Evolutionary conservation across 2,797 vertebrate species (phyloP).

Genomic region (Acipenser transmontanus): DNA sequence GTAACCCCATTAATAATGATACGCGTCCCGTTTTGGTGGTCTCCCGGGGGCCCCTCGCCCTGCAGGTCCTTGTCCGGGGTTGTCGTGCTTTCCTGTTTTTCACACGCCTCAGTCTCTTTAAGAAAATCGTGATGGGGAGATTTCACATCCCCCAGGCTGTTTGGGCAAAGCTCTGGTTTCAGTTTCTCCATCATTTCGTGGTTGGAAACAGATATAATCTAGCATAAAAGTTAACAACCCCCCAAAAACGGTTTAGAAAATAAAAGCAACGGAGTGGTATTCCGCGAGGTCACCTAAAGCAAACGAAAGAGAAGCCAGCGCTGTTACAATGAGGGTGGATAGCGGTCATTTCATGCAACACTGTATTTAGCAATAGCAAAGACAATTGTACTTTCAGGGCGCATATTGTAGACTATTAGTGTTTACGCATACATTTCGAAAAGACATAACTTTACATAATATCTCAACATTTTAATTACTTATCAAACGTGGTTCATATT

Average conservation of each 20-base stretch:
- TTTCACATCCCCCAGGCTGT: constrained; percentile 57
- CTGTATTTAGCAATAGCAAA: too few species aligned
- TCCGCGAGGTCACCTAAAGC: constrained; percentile 34
- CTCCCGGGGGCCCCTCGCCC: constrained; percentile 44
- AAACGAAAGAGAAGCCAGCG: constrained; percentile 17
- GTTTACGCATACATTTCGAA: too few species aligned
- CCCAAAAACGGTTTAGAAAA: neutral
- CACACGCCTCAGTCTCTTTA: constrained; percentile 62
- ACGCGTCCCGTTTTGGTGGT: constrained; percentile 46
- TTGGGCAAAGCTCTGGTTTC: constrained; percentile 66
- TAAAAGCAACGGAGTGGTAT: neutral
- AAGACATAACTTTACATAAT: too few species aligned
- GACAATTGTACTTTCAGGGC: too few species aligned
- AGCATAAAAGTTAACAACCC: neutral
- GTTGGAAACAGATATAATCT: neutral
- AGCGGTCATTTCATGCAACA: too few species aligned
- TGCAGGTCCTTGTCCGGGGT: constrained; percentile 45
- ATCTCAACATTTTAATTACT: too few species aligned
- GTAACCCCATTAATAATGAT: constrained; percentile 75
- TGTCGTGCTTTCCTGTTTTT: constrained; percentile 45
- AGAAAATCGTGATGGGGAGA: constrained; percentile 54
- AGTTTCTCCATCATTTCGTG: constrained; percentile 60
- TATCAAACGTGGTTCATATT: too few species aligned
- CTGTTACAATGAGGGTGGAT: neutral
- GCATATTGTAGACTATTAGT: too few species aligned